Evolutionary conservation across 1,140 invertebrate species (phyloP), one percentile per base, ranked within the genome.

Genomic region (Drosophila oshimai): DNA sequence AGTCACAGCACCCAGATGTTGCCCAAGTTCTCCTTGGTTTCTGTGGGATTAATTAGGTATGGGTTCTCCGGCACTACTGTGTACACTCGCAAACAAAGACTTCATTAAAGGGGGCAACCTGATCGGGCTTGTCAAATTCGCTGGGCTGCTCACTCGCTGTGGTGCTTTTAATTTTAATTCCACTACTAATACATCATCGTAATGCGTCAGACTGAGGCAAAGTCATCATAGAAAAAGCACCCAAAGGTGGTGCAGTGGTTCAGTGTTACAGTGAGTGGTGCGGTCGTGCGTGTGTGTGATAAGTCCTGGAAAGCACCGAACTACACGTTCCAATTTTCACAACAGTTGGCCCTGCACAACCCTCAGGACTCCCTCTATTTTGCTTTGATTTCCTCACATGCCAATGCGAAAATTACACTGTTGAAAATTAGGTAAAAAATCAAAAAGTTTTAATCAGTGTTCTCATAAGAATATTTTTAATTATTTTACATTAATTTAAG

Each of bases 91-190:
- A 58, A 58, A 84, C 80, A 84, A 84, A 72, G 60, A 47, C 74
- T 68, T 84, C 74, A 80, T 84, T 79, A 86, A 75, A 37, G 10
- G 36, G 42, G 62, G 55, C 64, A 84, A 75, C 70, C 71, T 86
- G 75, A 80, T 58, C 34, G 34, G 24, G 29, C 44, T 44, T 36
- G 22, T 44, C 61, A 46, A 57, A 18, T 39, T 54, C 37, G 20
- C 55, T 45, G 42, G 62, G 75, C 44, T n/a, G n/a, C n/a, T n/a
- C n/a, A n/a, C n/a, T n/a, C n/a, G n/a, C n/a, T 49, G 68, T 47
- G 62, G 70, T 61, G 64, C 77, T 84, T 87, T 87, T 89, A 89
- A 87, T 89, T 87, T 87, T 89, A 74, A 79, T 70, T 72, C 67
- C 65, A 22, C 28, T 61, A 61, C 79, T 75, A 87, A 87, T 87